Evolutionary conservation across 1,140 invertebrate genomes (phyloP).

Genomic region (Marisa cornuarietis): DNA sequence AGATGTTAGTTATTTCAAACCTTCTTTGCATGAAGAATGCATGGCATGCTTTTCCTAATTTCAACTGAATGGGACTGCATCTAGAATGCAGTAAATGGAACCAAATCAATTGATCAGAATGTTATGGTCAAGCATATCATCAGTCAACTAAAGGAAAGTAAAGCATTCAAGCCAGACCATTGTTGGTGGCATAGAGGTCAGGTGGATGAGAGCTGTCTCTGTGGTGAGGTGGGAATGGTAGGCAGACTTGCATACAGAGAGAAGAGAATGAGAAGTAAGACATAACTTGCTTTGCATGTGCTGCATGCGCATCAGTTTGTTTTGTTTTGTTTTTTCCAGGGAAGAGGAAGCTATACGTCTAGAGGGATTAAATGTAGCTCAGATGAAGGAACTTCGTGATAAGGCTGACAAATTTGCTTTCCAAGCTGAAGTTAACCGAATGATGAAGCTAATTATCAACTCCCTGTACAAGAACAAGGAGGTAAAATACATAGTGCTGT

Average conservation of each 20-base stretch:
- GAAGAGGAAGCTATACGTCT: constrained; percentile 98
- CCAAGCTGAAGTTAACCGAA: constrained; percentile 94
- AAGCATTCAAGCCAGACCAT: background rate
- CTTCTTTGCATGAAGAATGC: too few species aligned
- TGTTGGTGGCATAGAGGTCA: background rate
- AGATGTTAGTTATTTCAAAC: too few species aligned
- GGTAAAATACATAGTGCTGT: constrained; percentile 62
- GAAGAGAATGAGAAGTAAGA: background rate
- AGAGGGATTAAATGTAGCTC: constrained; percentile 93
- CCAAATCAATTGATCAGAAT: too few species aligned
- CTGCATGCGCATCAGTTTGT: background rate
- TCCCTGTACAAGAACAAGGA: constrained; percentile 98
- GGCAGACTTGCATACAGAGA: too few species aligned
- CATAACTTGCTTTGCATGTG: background rate
- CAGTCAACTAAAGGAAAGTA: background rate
- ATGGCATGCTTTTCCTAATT: too few species aligned
- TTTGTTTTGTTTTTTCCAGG: constrained; percentile 64
- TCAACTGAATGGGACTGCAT: too few species aligned
- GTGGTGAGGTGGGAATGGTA: background rate
- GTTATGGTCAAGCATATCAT: background rate
- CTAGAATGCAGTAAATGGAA: too few species aligned
- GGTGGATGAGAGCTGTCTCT: background rate
- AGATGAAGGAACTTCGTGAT: constrained; percentile 87
- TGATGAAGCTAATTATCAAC: constrained; percentile 99
- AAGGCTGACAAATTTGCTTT: constrained; percentile 93